These are phyloP conservation scores for Cryptocephalus moraei DNA, from an alignment of 2,888 invertebrate species.

Conservation along the genomic window DNA sequence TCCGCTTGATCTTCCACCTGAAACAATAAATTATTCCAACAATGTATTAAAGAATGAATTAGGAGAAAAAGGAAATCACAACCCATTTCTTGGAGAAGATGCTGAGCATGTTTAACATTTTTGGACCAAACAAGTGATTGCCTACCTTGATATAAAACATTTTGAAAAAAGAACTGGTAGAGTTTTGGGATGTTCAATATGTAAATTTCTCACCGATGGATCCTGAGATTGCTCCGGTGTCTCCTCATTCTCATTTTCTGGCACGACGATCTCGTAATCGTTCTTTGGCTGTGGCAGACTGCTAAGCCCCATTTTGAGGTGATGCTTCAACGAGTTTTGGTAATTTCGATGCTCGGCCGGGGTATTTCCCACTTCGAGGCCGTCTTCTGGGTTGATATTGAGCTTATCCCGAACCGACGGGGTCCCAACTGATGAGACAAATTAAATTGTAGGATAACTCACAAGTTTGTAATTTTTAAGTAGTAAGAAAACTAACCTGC, in stretches of 20 bases:
- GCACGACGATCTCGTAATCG: constrained; percentile 97
- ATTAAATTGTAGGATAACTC: no score
- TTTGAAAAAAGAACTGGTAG: no score
- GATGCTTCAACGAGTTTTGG: constrained; percentile 61
- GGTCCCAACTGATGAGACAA: constrained; percentile 24
- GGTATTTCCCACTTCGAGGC: constrained; percentile 54
- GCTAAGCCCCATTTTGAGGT: constrained; percentile 67
- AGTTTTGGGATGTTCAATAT: background rate
- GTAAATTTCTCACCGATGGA: constrained; percentile 12
- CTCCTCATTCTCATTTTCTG: constrained; percentile 61
- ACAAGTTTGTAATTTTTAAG: no score
- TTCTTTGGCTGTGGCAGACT: constrained; percentile 85
- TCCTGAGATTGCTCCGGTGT: constrained; percentile 32
- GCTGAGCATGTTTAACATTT: no score
- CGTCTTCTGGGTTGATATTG: constrained; percentile 88
- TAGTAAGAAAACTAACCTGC: constrained; percentile 19
- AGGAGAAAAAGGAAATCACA: no score
- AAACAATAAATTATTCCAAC: background rate
- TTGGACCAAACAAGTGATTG: no score
- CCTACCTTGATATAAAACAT: no score
- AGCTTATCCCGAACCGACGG: constrained; percentile 86
- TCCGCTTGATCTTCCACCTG: constrained; percentile 77
- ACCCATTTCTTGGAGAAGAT: no score
- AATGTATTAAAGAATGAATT: no score
- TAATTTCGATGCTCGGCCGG: constrained; percentile 55